Percentiles rank a stretch among this genome's conserved stretches.
These are phyloP conservation scores for Siniperca chuatsi DNA, from an alignment of 2,113 vertebrate species.

Conservation along the genomic window DNA sequence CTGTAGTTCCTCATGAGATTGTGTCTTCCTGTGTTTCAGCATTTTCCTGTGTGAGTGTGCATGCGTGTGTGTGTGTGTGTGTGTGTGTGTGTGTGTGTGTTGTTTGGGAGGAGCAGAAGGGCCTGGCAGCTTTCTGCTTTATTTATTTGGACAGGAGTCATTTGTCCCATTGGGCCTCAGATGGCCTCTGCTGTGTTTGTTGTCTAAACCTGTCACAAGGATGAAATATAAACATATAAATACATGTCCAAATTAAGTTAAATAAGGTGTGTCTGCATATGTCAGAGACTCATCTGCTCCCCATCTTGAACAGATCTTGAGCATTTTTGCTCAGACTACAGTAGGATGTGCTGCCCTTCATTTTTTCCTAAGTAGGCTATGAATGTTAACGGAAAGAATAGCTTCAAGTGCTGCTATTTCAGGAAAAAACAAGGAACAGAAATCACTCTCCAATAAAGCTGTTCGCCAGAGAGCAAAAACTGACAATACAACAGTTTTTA, in stretches of 20 bases:
- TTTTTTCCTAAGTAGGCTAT: constrained; percentile 15
- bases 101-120: constrained; percentile 21
- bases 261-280: constrained; percentile 7
- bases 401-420: constrained; percentile 23
- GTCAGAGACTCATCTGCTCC: background rate
- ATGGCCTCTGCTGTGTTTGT: constrained; percentile 45
- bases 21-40: constrained; percentile 48
- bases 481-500: background rate
- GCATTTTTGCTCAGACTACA: background rate
- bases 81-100: constrained; percentile 25
- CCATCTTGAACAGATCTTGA: background rate
- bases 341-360: background rate
- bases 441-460: background rate
- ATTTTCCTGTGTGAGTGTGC: constrained; percentile 22
- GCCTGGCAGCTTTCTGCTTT: constrained; percentile 39
- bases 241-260: background rate
- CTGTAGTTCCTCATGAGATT: constrained; percentile 31
- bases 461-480: background rate
- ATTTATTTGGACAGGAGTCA: constrained; percentile 50
- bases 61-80: background rate
- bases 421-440: background rate
- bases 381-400: background rate
- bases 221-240: constrained; percentile 33
- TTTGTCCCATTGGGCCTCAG: constrained; percentile 18
- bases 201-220: constrained; percentile 39